phyloP scores from a whole-genome alignment of 2,797 vertebrate species.

The Propithecus deckenii region DNA sequence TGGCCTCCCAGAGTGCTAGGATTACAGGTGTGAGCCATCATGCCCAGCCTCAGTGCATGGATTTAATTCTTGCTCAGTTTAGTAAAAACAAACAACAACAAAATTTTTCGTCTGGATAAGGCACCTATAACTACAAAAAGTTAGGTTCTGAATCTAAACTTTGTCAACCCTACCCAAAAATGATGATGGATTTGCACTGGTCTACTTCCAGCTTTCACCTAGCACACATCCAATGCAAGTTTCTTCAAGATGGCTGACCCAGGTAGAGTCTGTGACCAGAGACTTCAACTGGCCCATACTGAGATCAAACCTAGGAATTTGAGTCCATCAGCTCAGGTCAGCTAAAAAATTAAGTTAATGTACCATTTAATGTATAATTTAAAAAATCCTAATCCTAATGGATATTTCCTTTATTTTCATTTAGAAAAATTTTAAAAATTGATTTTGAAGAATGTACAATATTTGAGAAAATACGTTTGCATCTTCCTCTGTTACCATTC shows the following conservation, averaged over 20 bases:
- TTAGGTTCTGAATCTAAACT: not conserved
- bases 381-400: constrained; percentile 24
- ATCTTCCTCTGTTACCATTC: not conserved
- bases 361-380: not conserved
- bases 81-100: not conserved
- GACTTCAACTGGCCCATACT: not conserved
- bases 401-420: not conserved
- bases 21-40: not conserved
- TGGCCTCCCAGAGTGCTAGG: not conserved
- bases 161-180: not conserved
- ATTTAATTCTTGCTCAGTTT: constrained; percentile 35
- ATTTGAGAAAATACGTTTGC: not conserved
- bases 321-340: not conserved
- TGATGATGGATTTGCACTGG: not conserved
- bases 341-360: not conserved
- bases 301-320: not conserved
- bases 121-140: not conserved
- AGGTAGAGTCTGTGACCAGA: not conserved
- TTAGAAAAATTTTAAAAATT: constrained; percentile 9
- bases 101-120: not conserved
- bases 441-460: not conserved
- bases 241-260: not conserved
- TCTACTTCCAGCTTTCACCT: not conserved
- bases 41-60: not conserved
- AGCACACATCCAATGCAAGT: not conserved